These are phyloP conservation scores for Labeo catla DNA, from an alignment of 2,113 vertebrate genomes.

Conservation along the genomic window DNA sequence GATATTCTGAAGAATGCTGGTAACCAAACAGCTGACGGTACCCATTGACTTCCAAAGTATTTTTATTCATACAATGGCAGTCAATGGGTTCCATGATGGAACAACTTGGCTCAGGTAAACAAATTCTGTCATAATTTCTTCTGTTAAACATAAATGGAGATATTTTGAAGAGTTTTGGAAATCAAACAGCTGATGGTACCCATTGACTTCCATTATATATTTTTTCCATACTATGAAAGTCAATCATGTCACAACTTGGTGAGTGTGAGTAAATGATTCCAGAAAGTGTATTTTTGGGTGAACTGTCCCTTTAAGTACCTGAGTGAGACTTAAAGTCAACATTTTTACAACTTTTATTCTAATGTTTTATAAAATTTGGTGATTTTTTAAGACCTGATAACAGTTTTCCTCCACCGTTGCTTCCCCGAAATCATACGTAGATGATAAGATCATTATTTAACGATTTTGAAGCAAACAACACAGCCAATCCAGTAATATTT, in stretches of 20 bases:
- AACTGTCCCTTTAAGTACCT: constrained; percentile 16
- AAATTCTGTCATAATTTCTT: too few species aligned
- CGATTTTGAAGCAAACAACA: not conserved
- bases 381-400: not conserved
- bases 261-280: not conserved
- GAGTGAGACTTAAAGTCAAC: not conserved
- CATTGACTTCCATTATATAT: not conserved
- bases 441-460: not conserved
- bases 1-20: too few species aligned
- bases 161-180: too few species aligned
- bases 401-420: not conserved
- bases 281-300: not conserved
- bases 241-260: not conserved
- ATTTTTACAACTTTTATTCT: not conserved
- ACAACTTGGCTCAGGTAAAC: too few species aligned
- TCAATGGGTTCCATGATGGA: too few species aligned
- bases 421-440: not conserved
- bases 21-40: too few species aligned
- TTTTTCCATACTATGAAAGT: not conserved
- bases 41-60: too few species aligned
- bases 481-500: not conserved
- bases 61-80: too few species aligned
- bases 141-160: too few species aligned
- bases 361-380: not conserved
- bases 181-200: too few species aligned